Percentiles rank a stretch among this genome's conserved stretches.
Conservation (phyloP, 2,113 vertebrate species). For the Thermophis baileyi region DNA sequence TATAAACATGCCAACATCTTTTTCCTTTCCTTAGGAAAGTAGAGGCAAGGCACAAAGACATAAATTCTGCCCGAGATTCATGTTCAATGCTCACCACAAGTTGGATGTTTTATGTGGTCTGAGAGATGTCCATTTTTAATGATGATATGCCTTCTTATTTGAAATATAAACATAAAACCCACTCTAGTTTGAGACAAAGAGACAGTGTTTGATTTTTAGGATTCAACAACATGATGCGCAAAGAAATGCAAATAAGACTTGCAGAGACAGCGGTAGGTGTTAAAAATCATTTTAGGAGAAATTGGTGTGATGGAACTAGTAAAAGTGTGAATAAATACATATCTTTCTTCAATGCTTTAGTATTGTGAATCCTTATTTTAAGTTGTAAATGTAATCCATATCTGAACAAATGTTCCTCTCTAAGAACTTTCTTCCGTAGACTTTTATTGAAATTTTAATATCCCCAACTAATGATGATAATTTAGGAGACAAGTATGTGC, state of each 20-base stretch:
- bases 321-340: conserved; percentile 3
- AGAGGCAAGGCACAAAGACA: neutral
- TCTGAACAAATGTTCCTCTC: neutral
- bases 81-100: neutral
- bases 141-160: neutral
- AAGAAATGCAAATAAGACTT: neutral
- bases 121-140: neutral
- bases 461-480: neutral
- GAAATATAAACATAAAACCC: neutral
- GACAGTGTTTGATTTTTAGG: conserved; percentile 2
- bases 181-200: neutral
- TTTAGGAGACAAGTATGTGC: neutral
- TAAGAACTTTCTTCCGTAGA: neutral
- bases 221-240: neutral
- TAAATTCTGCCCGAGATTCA: neutral
- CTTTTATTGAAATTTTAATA: neutral
- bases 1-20: neutral
- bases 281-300: conserved; percentile 7
- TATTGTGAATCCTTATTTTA: conserved; percentile 31
- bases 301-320: neutral
- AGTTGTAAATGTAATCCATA: neutral
- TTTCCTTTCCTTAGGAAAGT: neutral
- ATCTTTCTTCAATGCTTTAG: conserved; percentile 27
- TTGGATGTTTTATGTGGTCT: neutral
- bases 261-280: neutral